A percentile compares a stretch with the other conserved stretches of the same genome.
phyloP scores from a whole-genome alignment of 2,888 invertebrate species.

The Orchesellides sinensis region DNA sequence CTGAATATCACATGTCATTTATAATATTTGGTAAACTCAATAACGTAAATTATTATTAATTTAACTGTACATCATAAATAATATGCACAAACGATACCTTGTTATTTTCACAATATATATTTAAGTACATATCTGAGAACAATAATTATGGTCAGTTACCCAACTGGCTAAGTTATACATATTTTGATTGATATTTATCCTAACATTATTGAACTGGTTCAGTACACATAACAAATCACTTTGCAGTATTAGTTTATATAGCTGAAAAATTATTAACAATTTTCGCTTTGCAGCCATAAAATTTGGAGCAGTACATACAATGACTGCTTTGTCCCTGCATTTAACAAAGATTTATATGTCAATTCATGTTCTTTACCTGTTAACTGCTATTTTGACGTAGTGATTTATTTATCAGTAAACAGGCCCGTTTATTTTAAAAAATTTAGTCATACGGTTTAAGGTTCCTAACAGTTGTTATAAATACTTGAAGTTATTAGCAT shows the following conservation, averaged over 20 bases:
- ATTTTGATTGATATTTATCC: not conserved
- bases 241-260: not conserved
- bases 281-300: no score
- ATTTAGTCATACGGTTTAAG: not conserved
- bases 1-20: slow-evolving; percentile 34
- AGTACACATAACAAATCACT: not conserved
- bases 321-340: no score
- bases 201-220: not conserved
- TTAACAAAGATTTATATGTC: no score
- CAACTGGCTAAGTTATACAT: not conserved
- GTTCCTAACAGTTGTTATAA: not conserved
- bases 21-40: slow-evolving; percentile 15
- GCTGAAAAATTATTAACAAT: not conserved
- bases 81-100: not conserved
- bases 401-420: no score
- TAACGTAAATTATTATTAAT: not conserved
- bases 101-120: not conserved
- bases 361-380: no score
- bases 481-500: slow-evolving; percentile 12
- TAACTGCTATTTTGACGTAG: no score
- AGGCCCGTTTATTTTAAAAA: slow-evolving; percentile 10
- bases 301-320: no score
- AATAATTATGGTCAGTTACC: not conserved
- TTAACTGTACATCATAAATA: slow-evolving; percentile 8
- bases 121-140: not conserved